Conservation (phyloP, 2,113 vertebrate genomes). For the Neodon shergylaensis region DNA sequence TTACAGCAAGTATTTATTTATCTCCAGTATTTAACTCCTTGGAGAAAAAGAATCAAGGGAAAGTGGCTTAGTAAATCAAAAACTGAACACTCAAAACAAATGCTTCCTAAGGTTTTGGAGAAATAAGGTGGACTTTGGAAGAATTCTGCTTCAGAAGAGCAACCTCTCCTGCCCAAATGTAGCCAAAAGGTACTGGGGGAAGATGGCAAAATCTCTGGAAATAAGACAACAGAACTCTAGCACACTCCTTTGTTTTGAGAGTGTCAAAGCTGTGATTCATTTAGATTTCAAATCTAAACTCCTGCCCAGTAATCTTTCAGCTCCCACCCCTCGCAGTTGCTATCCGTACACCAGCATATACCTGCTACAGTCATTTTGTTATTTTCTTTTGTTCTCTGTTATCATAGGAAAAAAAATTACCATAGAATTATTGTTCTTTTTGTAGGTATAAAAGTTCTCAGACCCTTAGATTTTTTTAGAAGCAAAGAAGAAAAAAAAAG, state of each 20-base stretch:
- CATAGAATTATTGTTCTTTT: constrained; percentile 64
- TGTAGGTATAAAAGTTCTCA: constrained; percentile 47
- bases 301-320: not conserved
- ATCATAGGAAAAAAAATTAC: constrained; percentile 46
- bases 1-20: not conserved
- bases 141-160: constrained; percentile 34
- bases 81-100: constrained; percentile 18
- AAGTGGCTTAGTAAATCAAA: constrained; percentile 49
- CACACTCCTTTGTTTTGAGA: constrained; percentile 35
- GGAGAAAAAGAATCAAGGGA: constrained; percentile 23
- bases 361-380: constrained; percentile 13
- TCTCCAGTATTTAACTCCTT: not conserved
- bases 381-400: constrained; percentile 74
- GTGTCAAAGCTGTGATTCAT: not conserved
- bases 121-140: constrained; percentile 21
- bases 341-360: not conserved
- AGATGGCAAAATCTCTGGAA: constrained; percentile 23
- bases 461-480: not conserved
- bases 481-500: not conserved
- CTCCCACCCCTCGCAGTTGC: constrained; percentile 11
- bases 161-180: not conserved
- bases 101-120: not conserved
- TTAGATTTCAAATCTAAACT: constrained; percentile 17
- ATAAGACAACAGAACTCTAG: not conserved
- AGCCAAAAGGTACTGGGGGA: not conserved